Percentiles rank a stretch among this genome's conserved stretches.
These are phyloP conservation scores for Mugil cephalus DNA, from an alignment of 2,113 vertebrate genomes.

Conservation along the genomic window DNA sequence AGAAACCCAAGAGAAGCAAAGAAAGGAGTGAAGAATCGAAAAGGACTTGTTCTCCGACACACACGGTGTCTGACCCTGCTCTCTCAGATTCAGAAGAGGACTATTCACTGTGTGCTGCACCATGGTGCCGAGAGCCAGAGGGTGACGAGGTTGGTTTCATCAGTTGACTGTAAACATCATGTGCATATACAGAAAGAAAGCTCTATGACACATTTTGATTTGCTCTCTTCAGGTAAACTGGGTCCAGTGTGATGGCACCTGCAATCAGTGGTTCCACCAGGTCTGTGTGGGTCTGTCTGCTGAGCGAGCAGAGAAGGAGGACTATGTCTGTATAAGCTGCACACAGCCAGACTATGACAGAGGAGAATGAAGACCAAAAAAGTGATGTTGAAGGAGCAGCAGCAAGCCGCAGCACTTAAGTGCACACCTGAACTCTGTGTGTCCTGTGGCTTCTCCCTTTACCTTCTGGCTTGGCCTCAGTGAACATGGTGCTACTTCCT, in stretches of 20 bases:
- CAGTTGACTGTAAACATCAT: background rate
- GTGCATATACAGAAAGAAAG: background rate
- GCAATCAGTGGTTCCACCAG: conserved; percentile 99
- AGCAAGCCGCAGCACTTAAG: conserved; percentile 69
- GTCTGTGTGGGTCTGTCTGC: conserved; percentile 95
- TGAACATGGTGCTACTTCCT: conserved; percentile 80
- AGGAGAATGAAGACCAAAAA: conserved; percentile 85
- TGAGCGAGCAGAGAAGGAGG: conserved; percentile 95
- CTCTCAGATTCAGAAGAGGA: conserved; percentile 95
- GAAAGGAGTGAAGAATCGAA: conserved; percentile 80
- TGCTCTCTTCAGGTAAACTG: conserved; percentile 90
- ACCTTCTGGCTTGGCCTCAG: conserved; percentile 74
- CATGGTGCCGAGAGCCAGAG: conserved; percentile 94
- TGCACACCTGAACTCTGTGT: conserved; percentile 73
- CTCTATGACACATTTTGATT: too few species aligned
- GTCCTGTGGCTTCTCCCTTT: conserved; percentile 78
- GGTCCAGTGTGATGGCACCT: conserved; percentile 98
- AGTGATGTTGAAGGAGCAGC: conserved; percentile 71
- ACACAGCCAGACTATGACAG: conserved; percentile 84
- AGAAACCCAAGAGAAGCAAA: conserved; percentile 89
- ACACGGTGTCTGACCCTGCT: conserved; percentile 85
- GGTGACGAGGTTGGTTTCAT: conserved; percentile 91
- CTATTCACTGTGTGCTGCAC: conserved; percentile 94
- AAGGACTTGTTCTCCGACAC: conserved; percentile 74
- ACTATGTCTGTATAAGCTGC: conserved; percentile 96